phyloP scores from a whole-genome alignment of 2,888 invertebrate species.

The Chirona hameri region DNA sequence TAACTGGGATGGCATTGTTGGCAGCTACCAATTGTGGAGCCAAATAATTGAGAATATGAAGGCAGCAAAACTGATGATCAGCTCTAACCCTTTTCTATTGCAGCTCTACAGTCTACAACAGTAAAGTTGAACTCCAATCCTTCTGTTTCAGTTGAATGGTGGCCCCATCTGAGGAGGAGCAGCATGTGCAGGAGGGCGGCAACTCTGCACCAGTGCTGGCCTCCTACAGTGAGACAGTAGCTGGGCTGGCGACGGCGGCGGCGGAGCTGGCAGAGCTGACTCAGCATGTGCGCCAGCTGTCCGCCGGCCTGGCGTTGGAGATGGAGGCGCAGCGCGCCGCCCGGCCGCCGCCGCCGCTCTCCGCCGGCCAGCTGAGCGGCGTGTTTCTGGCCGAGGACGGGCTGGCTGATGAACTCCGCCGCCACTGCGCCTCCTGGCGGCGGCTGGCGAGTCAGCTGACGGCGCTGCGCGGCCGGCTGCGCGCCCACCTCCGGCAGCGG shows the following conservation, averaged over 20 bases:
- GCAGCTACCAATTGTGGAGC: no score
- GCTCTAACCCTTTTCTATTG: no score
- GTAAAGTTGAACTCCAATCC: no score
- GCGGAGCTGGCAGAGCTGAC: conserved; percentile 13
- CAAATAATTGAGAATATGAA: no score
- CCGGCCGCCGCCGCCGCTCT: neutral
- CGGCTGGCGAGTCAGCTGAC: neutral
- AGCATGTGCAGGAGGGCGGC: neutral
- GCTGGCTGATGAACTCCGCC: neutral
- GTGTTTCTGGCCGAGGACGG: conserved; percentile 9
- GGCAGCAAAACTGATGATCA: no score
- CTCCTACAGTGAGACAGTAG: neutral
- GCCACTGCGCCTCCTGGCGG: neutral
- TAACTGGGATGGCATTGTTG: no score
- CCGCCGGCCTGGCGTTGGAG: neutral
- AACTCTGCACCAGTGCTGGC: neutral
- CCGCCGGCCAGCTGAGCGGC: neutral
- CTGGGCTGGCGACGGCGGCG: neutral
- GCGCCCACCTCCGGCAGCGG: neutral
- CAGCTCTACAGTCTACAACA: no score
- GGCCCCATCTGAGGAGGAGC: neutral
- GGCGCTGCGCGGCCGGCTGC: neutral
- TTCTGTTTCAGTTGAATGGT: neutral
- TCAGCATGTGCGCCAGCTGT: neutral
- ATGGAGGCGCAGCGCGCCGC: neutral